Evolutionary conservation across 2,888 invertebrate species (phyloP).

Genomic region (Idaea aversata): DNA sequence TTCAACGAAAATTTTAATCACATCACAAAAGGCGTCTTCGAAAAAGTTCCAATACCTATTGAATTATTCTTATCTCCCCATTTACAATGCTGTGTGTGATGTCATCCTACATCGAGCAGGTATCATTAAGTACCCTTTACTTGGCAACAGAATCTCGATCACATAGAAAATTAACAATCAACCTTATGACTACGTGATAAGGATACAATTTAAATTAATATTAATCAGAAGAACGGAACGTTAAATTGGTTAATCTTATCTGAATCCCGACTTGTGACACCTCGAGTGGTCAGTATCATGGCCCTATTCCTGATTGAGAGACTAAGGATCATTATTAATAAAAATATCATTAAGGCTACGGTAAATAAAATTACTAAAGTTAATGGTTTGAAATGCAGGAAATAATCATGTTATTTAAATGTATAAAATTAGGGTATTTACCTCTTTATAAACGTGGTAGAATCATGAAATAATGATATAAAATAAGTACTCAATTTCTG

Average conservation of each 20-base stretch:
- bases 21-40: slow-evolving; percentile 46
- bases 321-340: slow-evolving; percentile 18
- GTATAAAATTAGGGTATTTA: neutral
- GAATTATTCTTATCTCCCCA: slow-evolving; percentile 60
- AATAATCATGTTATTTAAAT: neutral
- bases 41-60: slow-evolving; percentile 52
- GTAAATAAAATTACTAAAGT: neutral
- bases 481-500: neutral
- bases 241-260: slow-evolving; percentile 47
- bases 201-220: slow-evolving; percentile 24
- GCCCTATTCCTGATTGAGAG: slow-evolving; percentile 40
- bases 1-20: slow-evolving; percentile 20
- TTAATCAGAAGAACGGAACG: slow-evolving; percentile 5
- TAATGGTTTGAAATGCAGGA: neutral
- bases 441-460: neutral
- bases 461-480: neutral
- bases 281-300: slow-evolving; percentile 44
- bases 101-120: slow-evolving; percentile 56
- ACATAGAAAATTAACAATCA: neutral
- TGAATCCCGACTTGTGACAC: slow-evolving; percentile 57
- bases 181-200: slow-evolving; percentile 2
- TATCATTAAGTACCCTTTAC: slow-evolving; percentile 62
- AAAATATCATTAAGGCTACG: neutral
- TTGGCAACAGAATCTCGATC: slow-evolving; percentile 28
- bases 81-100: slow-evolving; percentile 62